Percentiles rank a stretch among this genome's conserved stretches.
Evolutionary conservation across 2,888 invertebrate genomes (phyloP).

Genomic region (Timema cristinae): DNA sequence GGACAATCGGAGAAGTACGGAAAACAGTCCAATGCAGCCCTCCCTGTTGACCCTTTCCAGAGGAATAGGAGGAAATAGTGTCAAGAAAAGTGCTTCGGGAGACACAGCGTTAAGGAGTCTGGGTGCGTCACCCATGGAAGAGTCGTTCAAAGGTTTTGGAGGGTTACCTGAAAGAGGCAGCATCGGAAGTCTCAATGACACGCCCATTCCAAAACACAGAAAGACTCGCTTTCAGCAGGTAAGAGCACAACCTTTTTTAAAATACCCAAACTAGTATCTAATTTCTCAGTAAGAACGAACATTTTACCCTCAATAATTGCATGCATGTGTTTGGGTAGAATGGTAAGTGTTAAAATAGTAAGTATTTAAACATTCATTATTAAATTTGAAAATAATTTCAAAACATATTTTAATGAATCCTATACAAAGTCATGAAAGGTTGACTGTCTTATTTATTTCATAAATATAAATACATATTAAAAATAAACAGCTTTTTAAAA

Average conservation of each 20-base stretch:
- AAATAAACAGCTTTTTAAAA: no score
- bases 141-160: conserved; percentile 49
- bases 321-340: no score
- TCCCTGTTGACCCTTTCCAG: conserved; percentile 6
- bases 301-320: no score
- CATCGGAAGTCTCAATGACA: conserved; percentile 59
- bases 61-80: background rate
- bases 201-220: conserved; percentile 72
- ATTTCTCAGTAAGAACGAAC: no score
- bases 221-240: conserved; percentile 84
- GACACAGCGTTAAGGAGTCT: conserved; percentile 67
- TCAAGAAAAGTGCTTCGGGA: conserved; percentile 74
- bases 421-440: no score
- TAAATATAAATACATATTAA: no score
- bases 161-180: conserved; percentile 45
- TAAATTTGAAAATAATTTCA: no score
- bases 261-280: no score
- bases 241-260: conserved; percentile 35
- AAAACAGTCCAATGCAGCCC: conserved; percentile 19
- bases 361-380: no score
- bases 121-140: conserved; percentile 56
- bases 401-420: no score
- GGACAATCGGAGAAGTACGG: conserved; percentile 43
- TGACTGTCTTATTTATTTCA: no score
- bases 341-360: no score